Percentiles rank a stretch among this genome's conserved stretches.
These are phyloP conservation scores for Yoshiicerus persimilis DNA, from an alignment of 1,140 invertebrate species.

Conservation along the genomic window DNA sequence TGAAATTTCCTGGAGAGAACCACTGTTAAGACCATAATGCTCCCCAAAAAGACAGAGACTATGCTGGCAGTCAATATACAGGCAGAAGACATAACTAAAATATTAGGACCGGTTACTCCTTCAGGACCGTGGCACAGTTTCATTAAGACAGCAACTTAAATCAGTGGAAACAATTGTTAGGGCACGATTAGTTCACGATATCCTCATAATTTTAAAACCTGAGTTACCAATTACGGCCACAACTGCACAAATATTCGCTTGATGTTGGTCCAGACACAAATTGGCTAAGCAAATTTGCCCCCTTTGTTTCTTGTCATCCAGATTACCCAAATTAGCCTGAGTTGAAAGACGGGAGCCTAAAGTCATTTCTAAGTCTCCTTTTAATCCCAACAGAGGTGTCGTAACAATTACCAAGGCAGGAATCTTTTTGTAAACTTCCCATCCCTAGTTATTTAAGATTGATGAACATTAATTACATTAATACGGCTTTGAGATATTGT, in stretches of 20 bases:
- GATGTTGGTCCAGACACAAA: conserved; percentile 85
- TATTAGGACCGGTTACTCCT: conserved; percentile 65
- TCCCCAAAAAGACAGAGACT: conserved; percentile 52
- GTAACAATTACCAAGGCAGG: conserved; percentile 86
- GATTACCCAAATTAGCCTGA: conserved; percentile 81
- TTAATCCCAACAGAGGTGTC: conserved; percentile 86
- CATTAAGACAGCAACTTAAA: conserved; percentile 77
- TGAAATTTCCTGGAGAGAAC: conserved; percentile 73
- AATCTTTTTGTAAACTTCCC: conserved; percentile 76
- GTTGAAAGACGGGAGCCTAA: conserved; percentile 89
- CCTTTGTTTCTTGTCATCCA: conserved; percentile 56
- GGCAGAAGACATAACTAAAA: conserved; percentile 66
- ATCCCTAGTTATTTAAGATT: no score
- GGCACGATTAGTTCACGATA: conserved; percentile 55
- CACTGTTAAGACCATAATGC: conserved; percentile 77
- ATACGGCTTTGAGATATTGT: no score
- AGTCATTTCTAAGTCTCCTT: conserved; percentile 97
- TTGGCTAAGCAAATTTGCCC: conserved; percentile 82
- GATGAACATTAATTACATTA: no score
- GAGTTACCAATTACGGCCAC: conserved; percentile 60
- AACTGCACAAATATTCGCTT: conserved; percentile 90
- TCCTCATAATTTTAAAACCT: background rate
- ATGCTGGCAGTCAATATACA: conserved; percentile 32
- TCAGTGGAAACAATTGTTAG: conserved; percentile 69
- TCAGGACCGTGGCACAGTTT: conserved; percentile 71